These are phyloP conservation scores for Calypte anna DNA, from an alignment of 2,113 vertebrate species.

Conservation along the genomic window DNA sequence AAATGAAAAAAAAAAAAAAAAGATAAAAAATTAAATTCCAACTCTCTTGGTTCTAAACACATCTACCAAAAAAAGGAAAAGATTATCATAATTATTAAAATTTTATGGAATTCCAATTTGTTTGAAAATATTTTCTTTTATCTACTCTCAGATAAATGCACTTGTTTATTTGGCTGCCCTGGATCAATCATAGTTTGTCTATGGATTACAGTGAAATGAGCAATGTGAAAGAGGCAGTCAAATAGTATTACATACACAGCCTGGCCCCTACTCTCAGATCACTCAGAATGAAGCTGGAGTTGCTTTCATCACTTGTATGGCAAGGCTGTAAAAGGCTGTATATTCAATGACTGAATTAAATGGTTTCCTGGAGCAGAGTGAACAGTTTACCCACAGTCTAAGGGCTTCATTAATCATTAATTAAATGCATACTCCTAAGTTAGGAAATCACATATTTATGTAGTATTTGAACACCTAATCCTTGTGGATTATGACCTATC, in stretches of 20 bases:
- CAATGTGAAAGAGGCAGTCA: not conserved
- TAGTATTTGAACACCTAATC: not conserved
- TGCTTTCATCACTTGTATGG: not conserved
- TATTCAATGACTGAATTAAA: not conserved
- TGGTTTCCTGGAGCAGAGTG: not conserved
- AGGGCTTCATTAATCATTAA: not conserved
- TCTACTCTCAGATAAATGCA: not conserved
- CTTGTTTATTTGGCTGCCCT: not conserved
- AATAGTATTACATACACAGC: not conserved
- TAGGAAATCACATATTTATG: not conserved
- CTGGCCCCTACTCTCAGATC: not conserved
- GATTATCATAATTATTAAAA: not conserved
- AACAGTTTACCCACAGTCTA: not conserved
- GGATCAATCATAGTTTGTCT: not conserved
- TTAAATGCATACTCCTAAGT: not conserved
- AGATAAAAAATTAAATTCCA: not conserved
- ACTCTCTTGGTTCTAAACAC: not conserved
- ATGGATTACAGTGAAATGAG: not conserved
- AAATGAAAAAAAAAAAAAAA: not conserved
- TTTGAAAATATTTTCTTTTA: not conserved
- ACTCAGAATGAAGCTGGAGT: not conserved
- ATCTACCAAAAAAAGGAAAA: not conserved
- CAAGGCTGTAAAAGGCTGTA: not conserved
- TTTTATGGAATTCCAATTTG: not conserved
- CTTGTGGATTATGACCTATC: not conserved